Evolutionary conservation across 2,113 vertebrate genomes (phyloP), one percentile per base, ranked within the genome.

Genomic region (Cheirogaleus medius): DNA sequence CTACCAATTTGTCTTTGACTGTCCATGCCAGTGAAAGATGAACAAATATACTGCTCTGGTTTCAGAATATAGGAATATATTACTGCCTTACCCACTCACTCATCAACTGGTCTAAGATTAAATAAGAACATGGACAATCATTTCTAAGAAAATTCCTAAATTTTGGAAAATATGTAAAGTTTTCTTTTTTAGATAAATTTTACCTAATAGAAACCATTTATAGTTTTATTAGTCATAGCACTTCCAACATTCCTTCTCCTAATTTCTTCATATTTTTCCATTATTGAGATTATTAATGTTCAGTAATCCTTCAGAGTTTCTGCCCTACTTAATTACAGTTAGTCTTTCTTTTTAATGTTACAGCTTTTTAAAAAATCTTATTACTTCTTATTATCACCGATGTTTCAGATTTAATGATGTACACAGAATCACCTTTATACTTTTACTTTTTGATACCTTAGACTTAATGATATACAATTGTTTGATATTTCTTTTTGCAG

Each of bases 391-490:
- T 42, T 78, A 87, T 93, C 90, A 94, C 42, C 54, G 34, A 27
- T 87, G 56, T 95, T 32, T 97, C 91, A 97, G 20, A 89, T 80
- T 97, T 97, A 96, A 93, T 96, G 82, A 85, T 94, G 54, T 83
- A 63, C 37, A 92, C 29, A 95, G 52, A 87, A 64, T 95, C 63
- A 85, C 39, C 84, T 96, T 97, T 95, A 86, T 74, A 9, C 66
- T 86, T 97, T 92, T 76, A 95, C n/a, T 95, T 96, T 90, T 74
- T 83, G 56, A 93, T 90, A 69, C 21, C 8, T 93, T 69, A 83
- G 76, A 74, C 80, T 82, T 97, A 80, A 88, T 89, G 68, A 87
- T 88, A 89, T 95, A 17, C 83, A 86, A 92, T 84, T 91, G 52
- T 90, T 90, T 98, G 88, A 84, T 94, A 97, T 77, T 84, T 8